Evolutionary conservation across 2,797 vertebrate genomes (phyloP).

Genomic region (Coranthus polyacanthus): DNA sequence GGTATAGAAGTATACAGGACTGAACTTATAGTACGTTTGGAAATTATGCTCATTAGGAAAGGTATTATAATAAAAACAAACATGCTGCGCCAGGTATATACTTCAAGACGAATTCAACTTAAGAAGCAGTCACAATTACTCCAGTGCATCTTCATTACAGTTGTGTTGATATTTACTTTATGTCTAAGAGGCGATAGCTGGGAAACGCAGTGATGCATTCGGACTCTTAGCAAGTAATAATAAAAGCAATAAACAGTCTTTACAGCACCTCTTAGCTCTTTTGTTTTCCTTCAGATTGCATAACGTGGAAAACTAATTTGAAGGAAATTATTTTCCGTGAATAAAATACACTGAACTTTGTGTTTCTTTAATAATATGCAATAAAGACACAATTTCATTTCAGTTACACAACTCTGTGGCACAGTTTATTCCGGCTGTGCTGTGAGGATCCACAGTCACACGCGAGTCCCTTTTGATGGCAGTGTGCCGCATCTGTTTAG

Average conservation of each 20-base stretch:
- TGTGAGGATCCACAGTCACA: slow-evolving; percentile 28
- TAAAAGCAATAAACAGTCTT: too few species aligned
- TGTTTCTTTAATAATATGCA: slow-evolving; percentile 12
- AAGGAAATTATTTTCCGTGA: slow-evolving; percentile 4
- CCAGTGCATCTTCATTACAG: slow-evolving; percentile 10
- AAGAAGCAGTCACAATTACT: slow-evolving; percentile 34
- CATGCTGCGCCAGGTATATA: too few species aligned
- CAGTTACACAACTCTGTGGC: slow-evolving; percentile 1
- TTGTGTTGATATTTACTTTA: slow-evolving; percentile 15
- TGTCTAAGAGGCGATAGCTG: too few species aligned
- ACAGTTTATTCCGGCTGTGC: slow-evolving; percentile 38
- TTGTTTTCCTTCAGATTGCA: slow-evolving; percentile 8
- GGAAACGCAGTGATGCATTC: slow-evolving; percentile 6
- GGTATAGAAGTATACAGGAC: too few species aligned
- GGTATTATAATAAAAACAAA: too few species aligned
- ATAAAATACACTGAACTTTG: slow-evolving; percentile 14
- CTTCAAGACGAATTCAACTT: slow-evolving; percentile 44
- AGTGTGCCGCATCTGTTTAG: slow-evolving; percentile 23
- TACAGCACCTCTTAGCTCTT: slow-evolving; percentile 5
- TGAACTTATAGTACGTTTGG: too few species aligned
- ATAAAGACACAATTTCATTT: background rate
- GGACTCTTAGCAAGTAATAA: too few species aligned
- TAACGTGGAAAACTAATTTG: slow-evolving; percentile 9
- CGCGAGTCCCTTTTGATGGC: slow-evolving; percentile 35
- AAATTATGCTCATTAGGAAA: too few species aligned